Evolutionary conservation across 2,797 vertebrate species (phyloP).

Genomic region (Eulemur coronatus): DNA sequence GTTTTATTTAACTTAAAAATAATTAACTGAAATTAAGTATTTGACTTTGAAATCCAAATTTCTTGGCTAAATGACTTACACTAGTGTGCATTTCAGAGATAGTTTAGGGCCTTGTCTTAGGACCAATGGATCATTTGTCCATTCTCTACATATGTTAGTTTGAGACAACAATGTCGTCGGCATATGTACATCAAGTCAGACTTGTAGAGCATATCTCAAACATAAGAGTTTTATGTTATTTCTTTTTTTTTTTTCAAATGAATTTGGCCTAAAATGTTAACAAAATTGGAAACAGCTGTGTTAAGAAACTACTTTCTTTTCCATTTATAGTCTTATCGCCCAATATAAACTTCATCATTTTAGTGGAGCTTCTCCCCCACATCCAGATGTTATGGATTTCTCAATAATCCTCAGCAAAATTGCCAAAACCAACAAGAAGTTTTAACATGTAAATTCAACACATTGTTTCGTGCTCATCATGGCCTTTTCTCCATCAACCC

Average conservation of each 20-base stretch:
- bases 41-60: conserved; percentile 41
- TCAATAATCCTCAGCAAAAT: conserved; percentile 87
- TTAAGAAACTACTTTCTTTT: conserved; percentile 87
- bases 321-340: conserved; percentile 89
- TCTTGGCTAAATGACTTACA: neutral
- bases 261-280: conserved; percentile 88
- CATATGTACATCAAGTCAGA: conserved; percentile 77
- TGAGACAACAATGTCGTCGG: conserved; percentile 58
- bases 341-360: conserved; percentile 88
- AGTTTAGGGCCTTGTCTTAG: neutral
- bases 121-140: neutral
- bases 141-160: neutral
- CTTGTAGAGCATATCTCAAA: conserved; percentile 77
- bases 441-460: conserved; percentile 89
- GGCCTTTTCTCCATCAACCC: conserved; percentile 87
- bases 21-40: conserved; percentile 33
- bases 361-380: conserved; percentile 80
- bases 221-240: conserved; percentile 83
- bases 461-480: conserved; percentile 89
- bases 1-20: conserved; percentile 49
- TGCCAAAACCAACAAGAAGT: conserved; percentile 88
- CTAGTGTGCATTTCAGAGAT: neutral
- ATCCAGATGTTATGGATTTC: conserved; percentile 89
- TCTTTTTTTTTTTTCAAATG: conserved; percentile 78
- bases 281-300: conserved; percentile 91